Percentiles rank a stretch among this genome's conserved stretches.
Evolutionary conservation across 2,888 invertebrate genomes (phyloP).

Genomic region (Pristionchus fissidentatus): DNA sequence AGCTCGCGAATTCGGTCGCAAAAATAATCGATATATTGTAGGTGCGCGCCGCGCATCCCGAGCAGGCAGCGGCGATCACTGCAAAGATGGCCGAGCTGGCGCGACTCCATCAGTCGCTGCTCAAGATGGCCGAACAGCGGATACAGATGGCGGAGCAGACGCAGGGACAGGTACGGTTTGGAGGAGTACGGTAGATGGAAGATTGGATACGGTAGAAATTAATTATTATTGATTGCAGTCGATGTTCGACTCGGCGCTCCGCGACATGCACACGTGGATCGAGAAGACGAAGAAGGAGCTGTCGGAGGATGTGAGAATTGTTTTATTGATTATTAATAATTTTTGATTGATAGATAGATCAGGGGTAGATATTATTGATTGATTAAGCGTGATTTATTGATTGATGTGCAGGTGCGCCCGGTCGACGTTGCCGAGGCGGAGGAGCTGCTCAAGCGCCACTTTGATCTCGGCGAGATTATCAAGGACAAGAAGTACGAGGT

Average conservation of each 20-base stretch:
- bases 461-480: slow-evolving; percentile 86
- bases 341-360: no score
- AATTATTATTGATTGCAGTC: slow-evolving; percentile 80
- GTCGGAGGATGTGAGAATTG: slow-evolving; percentile 52
- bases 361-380: no score
- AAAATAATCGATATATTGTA: slow-evolving; percentile 77
- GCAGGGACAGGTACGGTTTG: slow-evolving; percentile 82
- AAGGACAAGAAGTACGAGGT: slow-evolving; percentile 69
- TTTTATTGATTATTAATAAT: background rate
- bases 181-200: background rate
- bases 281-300: slow-evolving; percentile 64
- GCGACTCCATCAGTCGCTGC: slow-evolving; percentile 89
- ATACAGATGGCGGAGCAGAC: slow-evolving; percentile 90
- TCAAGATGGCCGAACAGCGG: slow-evolving; percentile 86
- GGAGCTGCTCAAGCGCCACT: slow-evolving; percentile 88
- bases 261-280: slow-evolving; percentile 62
- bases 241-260: slow-evolving; percentile 83
- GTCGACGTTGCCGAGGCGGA: slow-evolving; percentile 89
- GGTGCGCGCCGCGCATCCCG: slow-evolving; percentile 86
- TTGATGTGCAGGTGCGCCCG: slow-evolving; percentile 50
- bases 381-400: background rate
- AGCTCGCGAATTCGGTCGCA: no score
- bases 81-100: slow-evolving; percentile 88
- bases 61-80: slow-evolving; percentile 89
- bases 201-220: background rate